phyloP scores from a whole-genome alignment of 2,113 vertebrate species.

The Isurus oxyrinchus region DNA sequence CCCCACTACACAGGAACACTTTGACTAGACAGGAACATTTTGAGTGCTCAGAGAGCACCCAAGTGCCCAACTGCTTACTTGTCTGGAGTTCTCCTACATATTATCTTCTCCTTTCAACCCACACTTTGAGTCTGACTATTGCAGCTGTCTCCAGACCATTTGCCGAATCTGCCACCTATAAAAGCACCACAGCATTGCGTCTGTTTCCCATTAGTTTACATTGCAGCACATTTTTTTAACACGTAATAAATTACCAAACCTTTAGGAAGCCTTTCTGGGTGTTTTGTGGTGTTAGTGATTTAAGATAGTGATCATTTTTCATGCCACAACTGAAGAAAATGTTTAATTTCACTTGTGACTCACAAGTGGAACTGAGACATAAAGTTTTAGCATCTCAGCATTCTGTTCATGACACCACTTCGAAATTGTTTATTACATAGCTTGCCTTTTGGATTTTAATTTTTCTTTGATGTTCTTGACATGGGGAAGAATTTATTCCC shows the following conservation, averaged over 20 bases:
- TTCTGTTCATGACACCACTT: neutral
- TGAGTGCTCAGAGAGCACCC: neutral
- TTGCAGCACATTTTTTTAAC: neutral
- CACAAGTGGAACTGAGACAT: neutral
- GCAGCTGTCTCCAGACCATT: neutral
- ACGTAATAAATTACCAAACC: neutral
- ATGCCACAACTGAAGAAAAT: slow-evolving; percentile 8
- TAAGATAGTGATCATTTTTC: neutral
- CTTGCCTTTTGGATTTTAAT: neutral
- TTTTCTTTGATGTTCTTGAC: neutral
- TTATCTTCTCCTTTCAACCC: neutral
- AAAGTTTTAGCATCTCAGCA: neutral
- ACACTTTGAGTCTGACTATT: neutral
- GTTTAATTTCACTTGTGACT: neutral
- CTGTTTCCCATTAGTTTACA: slow-evolving; percentile 17
- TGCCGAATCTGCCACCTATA: neutral
- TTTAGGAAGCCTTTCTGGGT: neutral
- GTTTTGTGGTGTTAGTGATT: slow-evolving; percentile 15
- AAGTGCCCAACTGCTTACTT: neutral
- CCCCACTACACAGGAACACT: neutral
- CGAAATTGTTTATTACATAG: neutral
- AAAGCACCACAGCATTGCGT: neutral
- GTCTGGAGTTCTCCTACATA: neutral
- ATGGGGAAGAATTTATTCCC: neutral
- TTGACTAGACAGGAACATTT: neutral